phyloP scores from a whole-genome alignment of 2,888 invertebrate genomes.

The Macroteleia sp. region DNA sequence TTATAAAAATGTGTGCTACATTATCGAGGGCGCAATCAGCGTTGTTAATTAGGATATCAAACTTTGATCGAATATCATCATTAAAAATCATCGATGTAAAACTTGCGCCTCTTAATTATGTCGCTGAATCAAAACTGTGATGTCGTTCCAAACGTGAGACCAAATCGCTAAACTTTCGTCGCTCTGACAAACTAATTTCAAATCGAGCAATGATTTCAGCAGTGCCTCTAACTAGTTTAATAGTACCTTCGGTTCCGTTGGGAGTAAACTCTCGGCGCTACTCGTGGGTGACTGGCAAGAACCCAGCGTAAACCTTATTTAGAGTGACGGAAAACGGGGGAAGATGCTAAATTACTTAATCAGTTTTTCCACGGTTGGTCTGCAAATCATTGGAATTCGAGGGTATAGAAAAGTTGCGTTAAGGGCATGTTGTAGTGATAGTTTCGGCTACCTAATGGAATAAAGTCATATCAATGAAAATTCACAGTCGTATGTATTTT shows the following conservation, averaged over 20 bases:
- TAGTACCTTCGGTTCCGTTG: conserved; percentile 60
- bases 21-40: not conserved
- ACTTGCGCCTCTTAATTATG: not conserved
- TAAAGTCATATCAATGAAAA: too few species aligned
- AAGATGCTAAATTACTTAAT: conserved; percentile 76
- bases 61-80: not conserved
- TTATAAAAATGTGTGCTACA: too few species aligned
- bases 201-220: conserved; percentile 60
- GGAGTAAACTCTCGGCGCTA: conserved; percentile 64
- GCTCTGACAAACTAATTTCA: conserved; percentile 66
- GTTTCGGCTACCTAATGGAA: too few species aligned
- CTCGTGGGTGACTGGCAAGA: too few species aligned
- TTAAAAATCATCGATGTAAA: not conserved
- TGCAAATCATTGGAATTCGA: too few species aligned
- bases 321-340: conserved; percentile 63
- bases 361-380: too few species aligned
- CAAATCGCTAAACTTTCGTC: conserved; percentile 55
- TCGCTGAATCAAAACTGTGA: conserved; percentile 1
- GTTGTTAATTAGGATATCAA: not conserved
- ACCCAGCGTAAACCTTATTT: conserved; percentile 74
- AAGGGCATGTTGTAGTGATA: too few species aligned
- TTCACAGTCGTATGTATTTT: too few species aligned
- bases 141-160: conserved; percentile 20
- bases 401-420: too few species aligned
- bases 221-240: conserved; percentile 70